Evolutionary conservation across 2,888 invertebrate genomes (phyloP).

Genomic region (Reticulitermes lucifugus): DNA sequence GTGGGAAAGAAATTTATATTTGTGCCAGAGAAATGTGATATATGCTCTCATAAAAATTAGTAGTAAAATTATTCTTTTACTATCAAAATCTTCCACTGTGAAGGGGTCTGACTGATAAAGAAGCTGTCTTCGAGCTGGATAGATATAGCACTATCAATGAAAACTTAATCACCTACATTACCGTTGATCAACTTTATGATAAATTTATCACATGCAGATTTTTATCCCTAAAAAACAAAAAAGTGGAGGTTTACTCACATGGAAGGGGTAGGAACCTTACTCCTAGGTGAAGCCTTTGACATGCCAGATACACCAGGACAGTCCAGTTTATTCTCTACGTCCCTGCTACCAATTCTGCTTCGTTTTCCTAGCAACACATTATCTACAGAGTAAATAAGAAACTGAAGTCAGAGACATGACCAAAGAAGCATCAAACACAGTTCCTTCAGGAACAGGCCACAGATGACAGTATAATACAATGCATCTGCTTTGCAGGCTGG

Average conservation of each 20-base stretch:
- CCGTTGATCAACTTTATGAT: not conserved
- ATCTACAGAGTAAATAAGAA: slow-evolving; percentile 4
- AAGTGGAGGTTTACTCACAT: not conserved
- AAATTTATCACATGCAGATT: not conserved
- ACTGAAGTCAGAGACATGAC: no score
- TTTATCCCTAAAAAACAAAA: not conserved
- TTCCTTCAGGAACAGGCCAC: not conserved
- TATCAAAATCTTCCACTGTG: not conserved
- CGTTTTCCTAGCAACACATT: slow-evolving; percentile 56
- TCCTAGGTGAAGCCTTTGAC: not conserved
- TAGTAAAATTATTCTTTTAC: not conserved
- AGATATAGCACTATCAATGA: not conserved
- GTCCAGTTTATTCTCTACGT: not conserved
- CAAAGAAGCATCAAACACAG: not conserved
- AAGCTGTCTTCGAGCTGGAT: not conserved
- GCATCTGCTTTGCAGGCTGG: no score
- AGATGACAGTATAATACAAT: not conserved
- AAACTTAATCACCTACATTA: not conserved
- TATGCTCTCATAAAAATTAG: no score
- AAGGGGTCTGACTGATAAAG: no score
- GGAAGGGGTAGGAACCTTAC: not conserved
- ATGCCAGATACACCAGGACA: slow-evolving; percentile 1
- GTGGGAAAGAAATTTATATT: no score
- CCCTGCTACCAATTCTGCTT: slow-evolving; percentile 42
- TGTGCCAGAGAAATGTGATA: no score